phyloP scores from a whole-genome alignment of 1,140 invertebrate species.

The Uloborus diversus region DNA sequence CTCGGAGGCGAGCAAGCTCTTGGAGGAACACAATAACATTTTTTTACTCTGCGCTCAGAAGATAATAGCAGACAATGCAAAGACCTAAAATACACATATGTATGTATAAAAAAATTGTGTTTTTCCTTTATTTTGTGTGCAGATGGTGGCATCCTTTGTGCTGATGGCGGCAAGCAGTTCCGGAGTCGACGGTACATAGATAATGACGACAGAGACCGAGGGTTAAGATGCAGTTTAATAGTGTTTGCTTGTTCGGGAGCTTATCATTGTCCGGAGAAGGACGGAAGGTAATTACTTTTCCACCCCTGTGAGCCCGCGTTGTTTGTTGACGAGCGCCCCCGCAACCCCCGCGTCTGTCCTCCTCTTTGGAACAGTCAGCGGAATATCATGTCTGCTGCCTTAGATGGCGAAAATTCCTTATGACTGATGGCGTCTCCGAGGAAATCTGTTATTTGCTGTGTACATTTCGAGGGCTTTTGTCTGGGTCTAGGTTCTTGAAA shows the following conservation, averaged over 20 bases:
- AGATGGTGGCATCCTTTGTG: conserved; percentile 5
- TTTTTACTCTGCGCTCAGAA: neutral
- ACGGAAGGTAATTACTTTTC: conserved; percentile 51
- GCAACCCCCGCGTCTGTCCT: conserved; percentile 16
- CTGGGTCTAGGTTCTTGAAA: too few relatives aligned
- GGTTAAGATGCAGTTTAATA: conserved; percentile 51
- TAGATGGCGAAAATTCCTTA: too few relatives aligned
- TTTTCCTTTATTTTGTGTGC: neutral
- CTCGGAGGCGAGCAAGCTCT: neutral
- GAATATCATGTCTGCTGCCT: too few relatives aligned
- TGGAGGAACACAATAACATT: neutral
- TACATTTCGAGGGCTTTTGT: too few relatives aligned
- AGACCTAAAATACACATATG: neutral
- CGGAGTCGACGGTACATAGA: conserved; percentile 45
- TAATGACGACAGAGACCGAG: conserved; percentile 35
- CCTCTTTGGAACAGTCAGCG: too few relatives aligned
- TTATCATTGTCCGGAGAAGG: conserved; percentile 51
- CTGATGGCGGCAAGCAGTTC: conserved; percentile 14
- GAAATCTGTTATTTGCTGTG: too few relatives aligned
- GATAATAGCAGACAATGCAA: conserved; percentile 22
- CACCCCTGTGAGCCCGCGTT: conserved; percentile 17
- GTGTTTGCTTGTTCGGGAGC: conserved; percentile 44
- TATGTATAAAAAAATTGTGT: neutral
- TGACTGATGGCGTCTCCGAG: too few relatives aligned
- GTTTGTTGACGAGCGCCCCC: conserved; percentile 18